A percentile compares a stretch with the other conserved stretches of the same genome.
Conservation (phyloP, 1,140 invertebrate species). For the Drosophila nigromelanica region DNA sequence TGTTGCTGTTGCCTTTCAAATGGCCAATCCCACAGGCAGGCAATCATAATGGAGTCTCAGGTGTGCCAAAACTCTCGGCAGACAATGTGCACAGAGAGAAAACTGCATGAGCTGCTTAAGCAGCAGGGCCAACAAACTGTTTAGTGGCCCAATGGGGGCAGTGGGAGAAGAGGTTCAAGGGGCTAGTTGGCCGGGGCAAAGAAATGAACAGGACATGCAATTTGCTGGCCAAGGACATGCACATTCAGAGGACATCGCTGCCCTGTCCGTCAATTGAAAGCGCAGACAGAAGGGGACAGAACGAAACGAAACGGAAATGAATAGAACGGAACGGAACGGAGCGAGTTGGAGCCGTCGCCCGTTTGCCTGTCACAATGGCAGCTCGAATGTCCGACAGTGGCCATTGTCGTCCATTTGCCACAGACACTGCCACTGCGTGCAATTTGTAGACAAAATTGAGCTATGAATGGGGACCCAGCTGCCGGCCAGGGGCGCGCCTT, state of each 20-base stretch:
- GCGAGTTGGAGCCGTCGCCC: conserved; percentile 29
- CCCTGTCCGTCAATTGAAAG: conserved; percentile 24
- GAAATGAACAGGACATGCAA: conserved; percentile 48
- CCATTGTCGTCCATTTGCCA: conserved; percentile 38
- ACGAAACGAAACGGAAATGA: background rate
- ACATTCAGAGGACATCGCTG: conserved; percentile 11
- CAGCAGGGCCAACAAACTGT: conserved; percentile 30
- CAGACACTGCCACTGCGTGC: conserved; percentile 23
- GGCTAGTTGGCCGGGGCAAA: conserved; percentile 1
- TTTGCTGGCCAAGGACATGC: conserved; percentile 19
- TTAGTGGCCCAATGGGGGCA: conserved; percentile 8
- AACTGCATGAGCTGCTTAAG: conserved; percentile 5
- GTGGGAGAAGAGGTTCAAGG: no score
- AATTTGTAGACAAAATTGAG: conserved; percentile 49
- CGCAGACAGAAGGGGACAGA: conserved; percentile 16
- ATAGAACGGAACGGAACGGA: background rate
- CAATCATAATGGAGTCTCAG: conserved; percentile 48
- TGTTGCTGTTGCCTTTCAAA: conserved; percentile 21
- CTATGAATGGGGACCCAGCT: conserved; percentile 32
- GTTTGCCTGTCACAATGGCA: conserved; percentile 20
- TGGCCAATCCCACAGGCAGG: conserved; percentile 34
- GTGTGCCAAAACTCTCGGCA: conserved; percentile 25
- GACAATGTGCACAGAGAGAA: conserved; percentile 1
- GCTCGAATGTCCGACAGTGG: conserved; percentile 8
- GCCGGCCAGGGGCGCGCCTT: conserved; percentile 18